A percentile compares a stretch with the other conserved stretches of the same genome.
phyloP scores from a whole-genome alignment of 2,797 vertebrate species.

The Enteromius anoplus region DNA sequence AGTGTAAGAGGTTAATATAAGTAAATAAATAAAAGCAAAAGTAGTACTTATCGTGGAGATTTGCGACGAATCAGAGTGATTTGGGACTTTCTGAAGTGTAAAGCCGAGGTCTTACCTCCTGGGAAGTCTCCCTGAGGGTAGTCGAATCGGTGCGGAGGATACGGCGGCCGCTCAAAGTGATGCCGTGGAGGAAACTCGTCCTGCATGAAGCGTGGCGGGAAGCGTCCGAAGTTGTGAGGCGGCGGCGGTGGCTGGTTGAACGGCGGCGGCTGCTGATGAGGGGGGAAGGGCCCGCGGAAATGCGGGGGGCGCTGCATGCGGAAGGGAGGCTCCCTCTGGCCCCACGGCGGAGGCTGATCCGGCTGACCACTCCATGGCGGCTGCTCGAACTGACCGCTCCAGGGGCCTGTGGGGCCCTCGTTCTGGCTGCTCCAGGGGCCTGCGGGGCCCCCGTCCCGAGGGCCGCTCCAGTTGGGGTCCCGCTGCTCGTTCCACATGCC shows the following conservation, averaged over 20 bases:
- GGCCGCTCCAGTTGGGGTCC: conserved; percentile 90
- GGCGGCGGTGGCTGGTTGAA: conserved; percentile 95
- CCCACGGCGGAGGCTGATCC: conserved; percentile 95
- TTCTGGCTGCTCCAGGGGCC: conserved; percentile 89
- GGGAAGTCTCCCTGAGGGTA: conserved; percentile 94
- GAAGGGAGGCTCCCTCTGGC: conserved; percentile 94
- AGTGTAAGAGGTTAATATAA: no score
- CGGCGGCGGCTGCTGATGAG: conserved; percentile 95
- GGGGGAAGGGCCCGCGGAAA: conserved; percentile 94
- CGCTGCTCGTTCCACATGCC: conserved; percentile 96
- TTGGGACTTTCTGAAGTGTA: background rate
- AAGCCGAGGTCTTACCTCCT: conserved; percentile 76
- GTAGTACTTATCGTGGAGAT: background rate
- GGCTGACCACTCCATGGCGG: conserved; percentile 93
- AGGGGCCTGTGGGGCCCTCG: conserved; percentile 86
- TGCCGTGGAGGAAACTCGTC: conserved; percentile 95
- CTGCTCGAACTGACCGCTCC: conserved; percentile 92
- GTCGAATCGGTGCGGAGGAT: conserved; percentile 91
- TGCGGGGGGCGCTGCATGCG: conserved; percentile 95
- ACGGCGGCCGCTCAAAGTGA: conserved; percentile 93
- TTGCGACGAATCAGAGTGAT: background rate
- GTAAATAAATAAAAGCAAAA: background rate
- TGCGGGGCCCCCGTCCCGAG: conserved; percentile 84
- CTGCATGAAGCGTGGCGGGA: conserved; percentile 96
- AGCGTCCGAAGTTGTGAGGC: conserved; percentile 92